Base-by-base conservation (phyloP, 2,113 vertebrate species). In the Micromys minutus region DNA sequence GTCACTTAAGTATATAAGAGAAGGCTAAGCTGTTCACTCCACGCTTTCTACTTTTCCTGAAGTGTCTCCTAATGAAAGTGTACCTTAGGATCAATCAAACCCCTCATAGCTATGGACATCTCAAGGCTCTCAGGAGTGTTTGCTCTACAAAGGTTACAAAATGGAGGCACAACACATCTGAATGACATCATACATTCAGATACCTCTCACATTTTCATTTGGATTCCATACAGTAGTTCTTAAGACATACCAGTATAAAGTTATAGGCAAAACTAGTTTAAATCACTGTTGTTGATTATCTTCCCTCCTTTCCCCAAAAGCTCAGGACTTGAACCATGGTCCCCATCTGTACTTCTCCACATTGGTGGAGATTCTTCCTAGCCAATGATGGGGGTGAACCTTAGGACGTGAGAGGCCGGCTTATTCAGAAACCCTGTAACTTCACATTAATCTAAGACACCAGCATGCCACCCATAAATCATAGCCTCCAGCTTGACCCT, bases 21-120 rank as follows among this genome's bases (percentile, higher is more conserved):
- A 31, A 7, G 39, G 47, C 55, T 47, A 1, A 42, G 26, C 50
- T 55, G 0, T 67, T 80, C 90, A 12, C 29, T 81, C 67, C 84
- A 34, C 65, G 5, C 11, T 89, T 61, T 87, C 79, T 72, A 86
- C 52, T 24, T 87, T 93, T 93, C 50, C 69, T 61, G 21, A 6
- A 59, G 16, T 71, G 7, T 75, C 42, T 79, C n/a, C 90, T 61
- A 94, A 65, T 22, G 75, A 93, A 95, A 90, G 16, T 79, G 91
- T 47, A 65, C 16, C 13, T 86, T 81, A 74, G 34, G 87, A 89
- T 15, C 45, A 93, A 85, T 89, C 10, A 57, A 91, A 81, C 55
- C 2, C 42, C 47, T 71, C 87, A 50, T 3, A 86, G 36, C 8
- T 94, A 31, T 21, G 2, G 31, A 85, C 88, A 88, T 77, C 75